Evolutionary conservation across 1,140 invertebrate genomes (phyloP).

Genomic region (Chymomyza costata): DNA sequence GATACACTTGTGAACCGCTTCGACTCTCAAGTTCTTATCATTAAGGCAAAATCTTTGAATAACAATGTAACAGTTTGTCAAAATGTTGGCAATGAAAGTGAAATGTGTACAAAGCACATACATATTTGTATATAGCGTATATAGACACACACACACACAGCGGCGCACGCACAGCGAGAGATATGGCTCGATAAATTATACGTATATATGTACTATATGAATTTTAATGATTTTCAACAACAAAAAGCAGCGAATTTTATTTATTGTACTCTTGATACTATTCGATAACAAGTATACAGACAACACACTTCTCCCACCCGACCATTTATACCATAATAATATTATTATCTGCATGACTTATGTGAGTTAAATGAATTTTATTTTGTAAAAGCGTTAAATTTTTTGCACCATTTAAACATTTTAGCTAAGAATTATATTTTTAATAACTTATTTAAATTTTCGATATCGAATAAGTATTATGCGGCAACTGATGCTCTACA

Average conservation of each 20-base stretch:
- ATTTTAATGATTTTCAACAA: slow-evolving; percentile 47
- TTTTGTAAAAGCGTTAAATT: no score
- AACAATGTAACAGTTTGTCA: slow-evolving; percentile 52
- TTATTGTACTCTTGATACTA: slow-evolving; percentile 12
- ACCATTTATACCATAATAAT: no score
- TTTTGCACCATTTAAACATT: no score
- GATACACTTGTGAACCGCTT: slow-evolving; percentile 33
- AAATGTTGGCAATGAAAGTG: slow-evolving; percentile 30
- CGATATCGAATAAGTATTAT: no score
- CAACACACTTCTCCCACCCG: no score
- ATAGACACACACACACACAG: not conserved
- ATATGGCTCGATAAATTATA: no score
- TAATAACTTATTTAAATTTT: no score
- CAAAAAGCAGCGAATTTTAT: slow-evolving; percentile 26
- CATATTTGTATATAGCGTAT: not conserved
- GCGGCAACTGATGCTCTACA: no score
- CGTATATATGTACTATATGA: slow-evolving; percentile 34
- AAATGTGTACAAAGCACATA: not conserved
- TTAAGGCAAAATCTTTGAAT: slow-evolving; percentile 33
- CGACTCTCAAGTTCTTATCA: slow-evolving; percentile 16
- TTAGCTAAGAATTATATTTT: no score
- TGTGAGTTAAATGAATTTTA: no score
- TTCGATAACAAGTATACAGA: not conserved
- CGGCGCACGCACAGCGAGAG: not conserved
- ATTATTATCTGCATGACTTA: no score